Base-by-base conservation (phyloP, 2,888 invertebrate genomes). In the Drosophila mimetica region DNA sequence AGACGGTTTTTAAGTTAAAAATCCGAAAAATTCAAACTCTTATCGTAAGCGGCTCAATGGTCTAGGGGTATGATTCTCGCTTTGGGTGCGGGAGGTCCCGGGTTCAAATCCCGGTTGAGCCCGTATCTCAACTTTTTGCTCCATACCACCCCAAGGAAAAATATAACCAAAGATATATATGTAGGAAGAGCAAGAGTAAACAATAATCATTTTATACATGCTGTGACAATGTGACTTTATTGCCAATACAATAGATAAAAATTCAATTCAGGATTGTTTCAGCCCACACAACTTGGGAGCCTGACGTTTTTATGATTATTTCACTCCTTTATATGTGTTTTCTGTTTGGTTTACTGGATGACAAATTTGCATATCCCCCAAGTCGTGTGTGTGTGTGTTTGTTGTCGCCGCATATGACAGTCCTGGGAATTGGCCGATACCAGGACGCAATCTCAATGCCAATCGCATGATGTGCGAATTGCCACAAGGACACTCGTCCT, bases 41-140 rank as follows among this genome's bases (percentile, higher is more conserved):
- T 42, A 13, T 20, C 18, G n/a, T 39, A 13, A n/a, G 57, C 37
- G 91, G 91, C 92, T 92, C 92, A 92, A 91, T 91, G 93, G 93
- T 93, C 93, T 93, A 93, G 93, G 93, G 93, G 93, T 93, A 93
- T 93, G 93, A 93, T 93, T 93, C 92, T 93, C 93, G 93, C 93
- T 93, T 93, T 92, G 93, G 93, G 93, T 93, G 93, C 93, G 93
- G 93, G 93, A 93, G 93, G 93, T 93, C 93, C 93, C 93, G 93
- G 93, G 93, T 93, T 93, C 93, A 93, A 93, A 93, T 93, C 93
- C 93, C 93, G 93, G 93, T 92, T 93, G 92, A 93, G 93, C 93
- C 93, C 93, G n/a, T 13, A 16, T 13, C 7, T 37, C n/a, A n/a
- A 16, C 30, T 61, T 61, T 61, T 61, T 58, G 58, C 28, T 9